Evolutionary conservation across 2,888 invertebrate species (phyloP), one percentile per base, ranked within the genome.

Genomic region (Adelphocoris suturalis): DNA sequence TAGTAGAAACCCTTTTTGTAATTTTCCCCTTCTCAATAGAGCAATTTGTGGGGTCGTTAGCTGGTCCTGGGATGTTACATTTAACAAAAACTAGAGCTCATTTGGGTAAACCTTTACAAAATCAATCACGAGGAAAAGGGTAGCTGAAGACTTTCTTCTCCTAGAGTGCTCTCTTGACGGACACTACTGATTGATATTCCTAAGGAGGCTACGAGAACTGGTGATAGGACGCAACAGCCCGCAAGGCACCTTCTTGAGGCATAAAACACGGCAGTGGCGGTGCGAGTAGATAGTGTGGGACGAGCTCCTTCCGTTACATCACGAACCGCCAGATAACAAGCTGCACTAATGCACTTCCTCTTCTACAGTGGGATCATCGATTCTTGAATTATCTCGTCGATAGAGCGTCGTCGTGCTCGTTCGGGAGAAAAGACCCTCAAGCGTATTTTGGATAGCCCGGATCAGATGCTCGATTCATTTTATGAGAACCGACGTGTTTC

Each of bases 321-420:
- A 61, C 85, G 85, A 85, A 61, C 28, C 46, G 28, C 37, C 61
- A 16, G 85, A 85, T 85, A 85, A 85, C 55, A 61, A 37, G 46
- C 52, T 82, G 82, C 82, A 52, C 82, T 85, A 85, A 85, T 85
- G 85, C 85, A 85, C 85, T 57, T 85, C 85, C 85, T 82, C 16
- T 47, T 14, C 82, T 13, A 23, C 19, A 9, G 82, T 27, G 82
- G 47, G 46, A 16, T 48, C 57, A 57, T 57, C 57, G 13, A 57
- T 57, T 85, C 23, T 23, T 16, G 48, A 27, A 52, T 23, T 19
- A n/a, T 23, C 52, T 52, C 82, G 82, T 23, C 48, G 82, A 78
- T 78, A 46, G 19, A 11, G 16, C 1, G 75, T 19, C 78, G 78
- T 78, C 28, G n/a, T 12, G 27, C 19, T 9, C n/a, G 19, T 68